Evolutionary conservation across 2,888 invertebrate genomes (phyloP).

Genomic region (Aphrophora alni): DNA sequence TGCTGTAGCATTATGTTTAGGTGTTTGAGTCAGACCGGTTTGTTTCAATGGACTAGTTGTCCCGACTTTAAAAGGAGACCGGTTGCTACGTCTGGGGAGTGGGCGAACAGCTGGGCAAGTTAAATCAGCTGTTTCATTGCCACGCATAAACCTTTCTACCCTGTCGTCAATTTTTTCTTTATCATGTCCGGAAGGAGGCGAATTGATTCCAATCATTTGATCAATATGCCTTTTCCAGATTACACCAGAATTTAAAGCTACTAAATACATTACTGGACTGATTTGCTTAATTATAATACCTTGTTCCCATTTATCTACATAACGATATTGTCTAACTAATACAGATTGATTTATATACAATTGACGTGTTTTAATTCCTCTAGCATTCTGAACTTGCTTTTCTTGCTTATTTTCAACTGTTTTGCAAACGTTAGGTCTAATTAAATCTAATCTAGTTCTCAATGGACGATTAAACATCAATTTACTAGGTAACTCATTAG

Average conservation of each 20-base stretch:
- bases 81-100: too few species aligned
- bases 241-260: background rate
- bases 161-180: too few species aligned
- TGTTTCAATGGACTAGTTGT: too few species aligned
- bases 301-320: background rate
- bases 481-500: slow-evolving; percentile 16
- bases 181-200: too few species aligned
- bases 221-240: slow-evolving; percentile 26
- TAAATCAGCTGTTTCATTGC: too few species aligned
- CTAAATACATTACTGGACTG: background rate
- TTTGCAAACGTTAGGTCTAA: background rate
- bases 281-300: background rate
- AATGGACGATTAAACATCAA: slow-evolving; percentile 12
- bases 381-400: background rate
- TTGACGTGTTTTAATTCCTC: background rate
- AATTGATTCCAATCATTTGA: slow-evolving; percentile 21
- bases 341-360: background rate
- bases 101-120: too few species aligned
- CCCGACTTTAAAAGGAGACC: too few species aligned
- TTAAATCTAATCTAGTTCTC: slow-evolving; percentile 14
- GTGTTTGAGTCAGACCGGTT: too few species aligned
- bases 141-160: too few species aligned
- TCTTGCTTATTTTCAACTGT: background rate
- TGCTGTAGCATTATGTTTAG: too few species aligned
- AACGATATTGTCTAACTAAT: too few species aligned